Evolutionary conservation across 1,140 invertebrate species (phyloP), one percentile per base, ranked within the genome.

Genomic region (Thaumatotibia leucotreta): DNA sequence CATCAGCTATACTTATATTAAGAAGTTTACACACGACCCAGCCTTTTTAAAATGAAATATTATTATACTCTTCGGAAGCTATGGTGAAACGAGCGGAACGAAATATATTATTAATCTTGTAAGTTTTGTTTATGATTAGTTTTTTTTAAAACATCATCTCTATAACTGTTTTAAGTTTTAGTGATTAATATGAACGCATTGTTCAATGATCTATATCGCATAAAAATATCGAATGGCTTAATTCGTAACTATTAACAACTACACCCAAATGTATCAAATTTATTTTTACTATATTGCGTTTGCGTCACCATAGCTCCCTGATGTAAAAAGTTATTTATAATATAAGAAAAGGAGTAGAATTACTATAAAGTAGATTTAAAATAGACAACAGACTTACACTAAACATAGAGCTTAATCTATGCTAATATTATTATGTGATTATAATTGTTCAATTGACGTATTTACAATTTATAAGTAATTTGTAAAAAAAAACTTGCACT

Each of bases 1-100:
- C 63, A 66, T 63, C 62, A 65, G 69, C 50, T 66, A 68, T 65
- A 62, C 66, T 72, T 75, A 73, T 68, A 74, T 61, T 73, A 73
- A 62, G 73, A 73, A 62, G 74, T 78, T 84, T 88, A 86, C 83
- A 88, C 82, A 64, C 65, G 71, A 80, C 80, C 79, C 85, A 86
- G 83, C 80, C 80, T 86, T 84, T 75, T 73, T 67, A 65, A 64
- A 52, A 29, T 39, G 14, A 54, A 62, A 33, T 67, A 63, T 33
- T 29, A 63, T 50, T 66, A 39, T 14, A 64, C n/a, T 52, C 49
- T 58, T 49, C 63, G 45, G 39, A 32, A 61, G 49, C 67, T 73
- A 67, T 63, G 54, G n/a, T n/a, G n/a, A n/a, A n/a, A n/a, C n/a
- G n/a, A n/a, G n/a, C n/a, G n/a, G n/a, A n/a, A n/a, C n/a, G n/a